Base-by-base conservation (phyloP, 2,888 invertebrate species). In the Tineola bisselliella region DNA sequence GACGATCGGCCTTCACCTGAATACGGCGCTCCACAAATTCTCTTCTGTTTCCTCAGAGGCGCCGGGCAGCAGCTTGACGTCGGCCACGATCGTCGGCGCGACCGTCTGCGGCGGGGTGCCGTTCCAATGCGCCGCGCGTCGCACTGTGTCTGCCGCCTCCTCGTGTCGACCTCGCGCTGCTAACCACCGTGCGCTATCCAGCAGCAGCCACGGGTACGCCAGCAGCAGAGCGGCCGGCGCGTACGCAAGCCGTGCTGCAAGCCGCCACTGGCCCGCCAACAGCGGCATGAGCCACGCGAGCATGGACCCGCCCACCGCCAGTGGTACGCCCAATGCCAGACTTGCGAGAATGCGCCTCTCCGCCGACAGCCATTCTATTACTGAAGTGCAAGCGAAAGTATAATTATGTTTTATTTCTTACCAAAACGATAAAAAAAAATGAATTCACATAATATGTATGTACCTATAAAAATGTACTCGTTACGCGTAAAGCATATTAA, bases 181-280 rank as follows among this genome's bases (percentile, higher is more conserved):
- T 38, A 94, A 86, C 95, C 95, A 95, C 65, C 94, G 88, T 38
- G 92, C 88, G 59, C 93, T 93, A 81, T 93, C 93, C 0, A 93
- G 93, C 59, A 92, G 77, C 44, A 92, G 68, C 90, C 92, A 92
- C 38, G 91, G 89, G 70, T 93, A 92, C 15, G 89, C 76, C 44
- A 94, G 74, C 38, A 93, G 88, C 0, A 93, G 73, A 56, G 93
- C 74, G 0, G 91, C 90, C 0, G 94, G 94, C 0, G 89, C 87
- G 70, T 94, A 94, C 10, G 92, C 86, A 18, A 91, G 78, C 57
- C 92, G 87, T 19, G 93, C 88, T 69, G 92, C 84, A 56, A 84
- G 76, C 66, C 92, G 88, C 94, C 95, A 95, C 70, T 91, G 89
- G 63, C 89, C 89, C 0, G 89, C 83, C 68, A 88, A 78, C 87